Evolutionary conservation across 2,797 vertebrate genomes (phyloP).

Genomic region (Phoeniculus purpureus): DNA sequence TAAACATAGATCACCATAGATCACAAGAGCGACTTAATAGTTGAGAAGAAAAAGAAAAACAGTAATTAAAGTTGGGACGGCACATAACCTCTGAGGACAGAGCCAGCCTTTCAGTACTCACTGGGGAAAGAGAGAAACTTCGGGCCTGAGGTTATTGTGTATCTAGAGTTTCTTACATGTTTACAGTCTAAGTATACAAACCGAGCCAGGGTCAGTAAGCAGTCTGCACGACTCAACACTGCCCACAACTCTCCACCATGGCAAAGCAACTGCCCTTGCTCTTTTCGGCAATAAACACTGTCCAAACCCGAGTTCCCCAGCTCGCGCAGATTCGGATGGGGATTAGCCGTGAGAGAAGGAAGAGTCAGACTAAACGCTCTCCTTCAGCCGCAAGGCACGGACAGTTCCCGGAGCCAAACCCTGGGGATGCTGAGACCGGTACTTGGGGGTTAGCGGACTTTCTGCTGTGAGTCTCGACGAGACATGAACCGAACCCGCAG

Average conservation of each 20-base stretch:
- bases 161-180: not conserved
- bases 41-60: not conserved
- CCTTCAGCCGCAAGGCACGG: constrained; percentile 13
- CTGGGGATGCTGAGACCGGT: not conserved
- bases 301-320: not conserved
- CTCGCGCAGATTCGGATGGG: not conserved
- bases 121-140: not conserved
- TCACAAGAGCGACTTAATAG: not conserved
- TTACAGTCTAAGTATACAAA: not conserved
- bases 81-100: not conserved
- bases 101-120: not conserved
- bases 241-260: not conserved
- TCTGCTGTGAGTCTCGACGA: not conserved
- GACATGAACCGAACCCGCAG: not conserved
- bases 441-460: not conserved
- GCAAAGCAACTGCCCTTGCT: not conserved
- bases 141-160: not conserved
- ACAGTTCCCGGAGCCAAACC: constrained; percentile 37
- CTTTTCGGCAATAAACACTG: not conserved
- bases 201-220: not conserved
- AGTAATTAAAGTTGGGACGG: not conserved
- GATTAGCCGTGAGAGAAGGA: not conserved
- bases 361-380: not conserved
- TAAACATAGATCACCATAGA: not conserved
- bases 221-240: not conserved